phyloP scores from a whole-genome alignment of 2,888 invertebrate genomes.

The Noctua fimbriata region DNA sequence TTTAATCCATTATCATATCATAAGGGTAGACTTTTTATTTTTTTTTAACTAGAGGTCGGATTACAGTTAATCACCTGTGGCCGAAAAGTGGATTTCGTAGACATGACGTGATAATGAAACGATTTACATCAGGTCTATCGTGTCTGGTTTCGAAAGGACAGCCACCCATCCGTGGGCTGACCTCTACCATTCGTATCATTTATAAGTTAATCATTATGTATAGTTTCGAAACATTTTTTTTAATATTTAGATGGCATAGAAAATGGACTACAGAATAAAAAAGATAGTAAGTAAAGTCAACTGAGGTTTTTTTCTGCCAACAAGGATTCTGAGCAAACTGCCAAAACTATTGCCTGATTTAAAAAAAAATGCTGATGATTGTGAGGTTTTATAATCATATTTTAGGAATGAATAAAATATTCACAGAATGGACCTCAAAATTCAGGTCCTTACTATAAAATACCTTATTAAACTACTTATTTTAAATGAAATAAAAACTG shows the following conservation, averaged over 20 bases:
- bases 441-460: neutral
- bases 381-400: neutral
- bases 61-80: neutral
- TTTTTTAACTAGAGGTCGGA: neutral
- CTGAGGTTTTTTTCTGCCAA: neutral
- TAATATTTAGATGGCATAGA: neutral
- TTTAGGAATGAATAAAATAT: neutral
- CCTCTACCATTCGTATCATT: neutral
- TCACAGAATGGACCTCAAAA: neutral
- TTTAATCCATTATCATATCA: constrained; percentile 46
- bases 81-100: neutral
- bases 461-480: neutral
- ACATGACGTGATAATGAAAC: neutral
- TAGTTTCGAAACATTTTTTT: neutral
- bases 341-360: neutral
- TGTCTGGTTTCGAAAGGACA: neutral
- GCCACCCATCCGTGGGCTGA: neutral
- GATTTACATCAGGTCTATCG: neutral
- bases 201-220: neutral
- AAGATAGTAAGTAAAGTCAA: neutral
- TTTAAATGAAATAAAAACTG: constrained; percentile 26
- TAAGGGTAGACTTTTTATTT: constrained; percentile 16
- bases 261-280: neutral
- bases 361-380: neutral
- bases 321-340: neutral